Evolutionary conservation across 23 tunicate genomes (phyloP).

Genomic region (Clavelina lepadiformis): DNA sequence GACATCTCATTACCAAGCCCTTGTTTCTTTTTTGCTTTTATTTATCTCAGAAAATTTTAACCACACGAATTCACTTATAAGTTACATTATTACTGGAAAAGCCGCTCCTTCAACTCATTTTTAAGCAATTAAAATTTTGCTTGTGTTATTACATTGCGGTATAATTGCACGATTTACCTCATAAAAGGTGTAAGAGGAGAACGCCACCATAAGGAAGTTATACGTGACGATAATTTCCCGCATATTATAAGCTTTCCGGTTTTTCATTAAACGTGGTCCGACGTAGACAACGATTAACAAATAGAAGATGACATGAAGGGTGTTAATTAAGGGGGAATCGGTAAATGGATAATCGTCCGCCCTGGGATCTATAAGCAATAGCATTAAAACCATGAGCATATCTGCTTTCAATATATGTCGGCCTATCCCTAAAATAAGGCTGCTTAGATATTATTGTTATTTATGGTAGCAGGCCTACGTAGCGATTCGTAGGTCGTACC

Average conservation of each 20-base stretch:
- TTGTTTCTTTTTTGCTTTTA: too few species aligned
- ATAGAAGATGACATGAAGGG: background rate
- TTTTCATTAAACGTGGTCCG: slow-evolving; percentile 1
- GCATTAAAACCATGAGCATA: too few species aligned
- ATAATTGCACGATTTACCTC: background rate
- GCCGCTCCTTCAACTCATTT: background rate
- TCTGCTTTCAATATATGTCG: too few species aligned
- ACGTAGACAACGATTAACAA: background rate
- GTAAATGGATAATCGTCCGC: background rate
- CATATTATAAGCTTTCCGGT: background rate
- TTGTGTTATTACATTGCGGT: background rate
- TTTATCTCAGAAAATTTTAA: too few species aligned
- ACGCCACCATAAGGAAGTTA: background rate
- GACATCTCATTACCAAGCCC: too few species aligned
- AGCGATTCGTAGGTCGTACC: too few species aligned
- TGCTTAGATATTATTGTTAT: too few species aligned
- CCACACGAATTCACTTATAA: too few species aligned
- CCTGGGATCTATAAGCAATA: background rate
- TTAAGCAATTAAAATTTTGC: background rate
- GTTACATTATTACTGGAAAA: too few species aligned
- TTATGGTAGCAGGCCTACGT: too few species aligned
- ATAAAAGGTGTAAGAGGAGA: background rate
- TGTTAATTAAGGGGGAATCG: background rate
- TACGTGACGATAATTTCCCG: background rate
- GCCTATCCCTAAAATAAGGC: too few species aligned